These are phyloP conservation scores for Philotrypesis tridentata DNA, from an alignment of 1,140 invertebrate genomes.

Conservation along the genomic window DNA sequence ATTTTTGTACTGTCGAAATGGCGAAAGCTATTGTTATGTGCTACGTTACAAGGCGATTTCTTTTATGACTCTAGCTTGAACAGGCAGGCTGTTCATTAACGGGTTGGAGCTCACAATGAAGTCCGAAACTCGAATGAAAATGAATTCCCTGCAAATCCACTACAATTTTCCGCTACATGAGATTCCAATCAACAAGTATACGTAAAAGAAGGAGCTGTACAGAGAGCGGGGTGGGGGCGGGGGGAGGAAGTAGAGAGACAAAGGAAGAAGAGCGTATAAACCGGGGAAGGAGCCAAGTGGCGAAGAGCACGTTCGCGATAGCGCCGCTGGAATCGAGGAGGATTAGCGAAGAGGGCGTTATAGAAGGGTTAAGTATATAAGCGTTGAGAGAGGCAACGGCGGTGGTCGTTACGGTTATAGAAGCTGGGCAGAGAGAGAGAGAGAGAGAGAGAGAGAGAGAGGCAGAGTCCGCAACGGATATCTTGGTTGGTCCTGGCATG, in stretches of 20 bases:
- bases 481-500: constrained; percentile 59
- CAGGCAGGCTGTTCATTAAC: too few species aligned
- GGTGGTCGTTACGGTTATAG: constrained; percentile 53
- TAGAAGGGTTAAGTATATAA: constrained; percentile 24
- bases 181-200: not conserved
- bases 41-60: too few species aligned
- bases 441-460: not conserved
- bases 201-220: not conserved
- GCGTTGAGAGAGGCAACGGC: not conserved
- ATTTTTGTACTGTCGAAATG: too few species aligned
- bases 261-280: not conserved
- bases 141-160: not conserved
- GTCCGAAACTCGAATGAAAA: too few species aligned
- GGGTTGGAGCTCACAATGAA: too few species aligned
- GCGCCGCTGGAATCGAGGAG: not conserved
- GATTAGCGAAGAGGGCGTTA: constrained; percentile 8
- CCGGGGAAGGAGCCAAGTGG: not conserved
- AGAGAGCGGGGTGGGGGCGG: too few species aligned
- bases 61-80: too few species aligned
- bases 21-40: too few species aligned
- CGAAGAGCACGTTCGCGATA: not conserved
- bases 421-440: not conserved
- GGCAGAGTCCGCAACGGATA: constrained; percentile 51
- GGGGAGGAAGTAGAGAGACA: not conserved
- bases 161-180: not conserved